phyloP scores from a whole-genome alignment of 2,888 invertebrate genomes.

The Alloscopus bannaensis region DNA sequence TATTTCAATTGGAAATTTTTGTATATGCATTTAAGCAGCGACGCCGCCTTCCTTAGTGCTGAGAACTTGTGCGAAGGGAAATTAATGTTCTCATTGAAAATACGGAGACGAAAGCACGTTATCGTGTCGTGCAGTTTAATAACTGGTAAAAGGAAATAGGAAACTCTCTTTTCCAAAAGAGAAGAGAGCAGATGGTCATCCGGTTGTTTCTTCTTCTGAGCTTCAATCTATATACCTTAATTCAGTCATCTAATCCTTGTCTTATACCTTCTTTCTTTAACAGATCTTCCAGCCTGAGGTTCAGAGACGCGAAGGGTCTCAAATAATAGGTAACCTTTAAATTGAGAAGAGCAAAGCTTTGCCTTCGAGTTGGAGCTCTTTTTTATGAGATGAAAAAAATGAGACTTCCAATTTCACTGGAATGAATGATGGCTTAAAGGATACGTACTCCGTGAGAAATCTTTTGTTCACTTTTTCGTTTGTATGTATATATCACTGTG shows the following conservation, averaged over 20 bases:
- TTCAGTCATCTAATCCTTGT: background rate
- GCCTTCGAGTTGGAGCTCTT: background rate
- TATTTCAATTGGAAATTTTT: background rate
- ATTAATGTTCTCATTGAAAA: background rate
- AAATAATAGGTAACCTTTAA: background rate
- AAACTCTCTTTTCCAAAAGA: conserved; percentile 24
- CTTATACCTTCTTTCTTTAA: background rate
- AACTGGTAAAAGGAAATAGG: conserved; percentile 30
- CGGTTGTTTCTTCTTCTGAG: conserved; percentile 22
- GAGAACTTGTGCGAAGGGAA: background rate
- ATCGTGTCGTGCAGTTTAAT: background rate
- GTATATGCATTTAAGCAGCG: background rate
- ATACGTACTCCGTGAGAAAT: conserved; percentile 39
- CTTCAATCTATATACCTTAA: background rate
- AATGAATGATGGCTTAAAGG: background rate
- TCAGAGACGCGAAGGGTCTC: background rate
- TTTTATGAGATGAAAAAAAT: background rate
- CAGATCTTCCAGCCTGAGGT: background rate
- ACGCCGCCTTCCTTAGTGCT: background rate
- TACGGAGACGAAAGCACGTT: background rate
- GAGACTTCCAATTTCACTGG: background rate
- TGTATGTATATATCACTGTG: no score
- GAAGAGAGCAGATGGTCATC: conserved; percentile 56
- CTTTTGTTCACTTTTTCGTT: no score
- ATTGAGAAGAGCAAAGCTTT: background rate